Conservation (phyloP, 2,888 invertebrate genomes). For the Arge pagana region DNA sequence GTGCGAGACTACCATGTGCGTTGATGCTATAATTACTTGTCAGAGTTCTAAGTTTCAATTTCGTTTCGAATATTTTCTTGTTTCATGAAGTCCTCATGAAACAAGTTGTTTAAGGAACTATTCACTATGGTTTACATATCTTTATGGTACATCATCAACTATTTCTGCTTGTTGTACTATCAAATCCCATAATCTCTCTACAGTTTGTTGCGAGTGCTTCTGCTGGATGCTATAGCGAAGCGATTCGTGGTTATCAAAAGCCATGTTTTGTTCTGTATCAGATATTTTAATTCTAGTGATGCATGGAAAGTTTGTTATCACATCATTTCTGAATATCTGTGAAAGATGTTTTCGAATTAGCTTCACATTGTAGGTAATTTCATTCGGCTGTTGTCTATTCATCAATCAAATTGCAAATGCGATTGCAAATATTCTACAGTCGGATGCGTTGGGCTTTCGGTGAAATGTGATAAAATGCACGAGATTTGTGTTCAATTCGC, state of each 20-base stretch:
- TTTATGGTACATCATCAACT: no score
- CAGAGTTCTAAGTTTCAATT: no score
- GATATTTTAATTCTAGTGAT: background rate
- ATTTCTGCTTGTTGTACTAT: no score
- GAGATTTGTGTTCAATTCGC: background rate
- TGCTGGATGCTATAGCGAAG: background rate
- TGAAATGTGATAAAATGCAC: background rate
- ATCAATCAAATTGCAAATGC: constrained; percentile 13
- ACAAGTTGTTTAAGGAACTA: no score
- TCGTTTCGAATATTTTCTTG: no score
- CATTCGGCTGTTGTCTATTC: background rate
- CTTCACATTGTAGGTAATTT: background rate
- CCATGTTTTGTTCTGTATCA: background rate
- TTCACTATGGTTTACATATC: no score
- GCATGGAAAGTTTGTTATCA: constrained; percentile 10
- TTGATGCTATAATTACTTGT: no score
- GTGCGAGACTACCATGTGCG: no score
- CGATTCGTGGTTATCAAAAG: background rate
- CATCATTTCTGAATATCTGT: background rate
- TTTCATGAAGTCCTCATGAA: no score
- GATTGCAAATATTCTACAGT: constrained; percentile 19
- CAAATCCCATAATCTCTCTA: no score
- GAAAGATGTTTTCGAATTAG: constrained; percentile 8
- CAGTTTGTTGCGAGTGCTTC: background rate
- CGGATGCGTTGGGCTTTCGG: constrained; percentile 4